phyloP scores from a whole-genome alignment of 2,888 invertebrate genomes.

The Pseudanteris insignis region DNA sequence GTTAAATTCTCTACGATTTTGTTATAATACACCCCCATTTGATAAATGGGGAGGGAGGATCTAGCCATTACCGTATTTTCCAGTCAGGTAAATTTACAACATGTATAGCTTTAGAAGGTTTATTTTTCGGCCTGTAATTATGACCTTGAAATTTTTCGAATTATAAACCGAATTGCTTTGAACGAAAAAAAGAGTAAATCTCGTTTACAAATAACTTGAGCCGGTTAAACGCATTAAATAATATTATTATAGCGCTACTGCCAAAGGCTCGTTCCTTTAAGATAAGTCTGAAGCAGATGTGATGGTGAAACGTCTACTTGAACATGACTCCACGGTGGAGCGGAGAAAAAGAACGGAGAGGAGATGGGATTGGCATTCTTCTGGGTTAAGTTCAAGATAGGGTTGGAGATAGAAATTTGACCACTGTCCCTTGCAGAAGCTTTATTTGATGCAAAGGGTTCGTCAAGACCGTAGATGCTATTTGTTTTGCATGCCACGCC shows the following conservation, averaged over 20 bases:
- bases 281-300: constrained; percentile 9
- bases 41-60: too few relatives aligned
- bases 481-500: constrained; percentile 23
- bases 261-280: neutral
- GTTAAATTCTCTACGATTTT: too few relatives aligned
- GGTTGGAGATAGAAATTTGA: constrained; percentile 34
- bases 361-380: constrained; percentile 12
- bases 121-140: too few relatives aligned
- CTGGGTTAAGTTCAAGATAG: constrained; percentile 27
- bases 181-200: too few relatives aligned
- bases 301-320: constrained; percentile 31
- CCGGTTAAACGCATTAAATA: too few relatives aligned
- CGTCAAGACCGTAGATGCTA: neutral
- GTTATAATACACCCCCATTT: too few relatives aligned
- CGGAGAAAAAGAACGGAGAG: constrained; percentile 2
- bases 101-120: too few relatives aligned
- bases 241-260: constrained; percentile 1
- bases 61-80: too few relatives aligned
- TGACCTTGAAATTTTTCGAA: too few relatives aligned
- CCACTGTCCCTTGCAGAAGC: constrained; percentile 20
- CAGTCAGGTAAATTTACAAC: too few relatives aligned
- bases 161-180: too few relatives aligned
- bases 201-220: too few relatives aligned
- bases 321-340: constrained; percentile 14
- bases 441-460: constrained; percentile 11